These are phyloP conservation scores for Cebidichthys violaceus DNA, from an alignment of 2,113 vertebrate genomes.

Conservation along the genomic window DNA sequence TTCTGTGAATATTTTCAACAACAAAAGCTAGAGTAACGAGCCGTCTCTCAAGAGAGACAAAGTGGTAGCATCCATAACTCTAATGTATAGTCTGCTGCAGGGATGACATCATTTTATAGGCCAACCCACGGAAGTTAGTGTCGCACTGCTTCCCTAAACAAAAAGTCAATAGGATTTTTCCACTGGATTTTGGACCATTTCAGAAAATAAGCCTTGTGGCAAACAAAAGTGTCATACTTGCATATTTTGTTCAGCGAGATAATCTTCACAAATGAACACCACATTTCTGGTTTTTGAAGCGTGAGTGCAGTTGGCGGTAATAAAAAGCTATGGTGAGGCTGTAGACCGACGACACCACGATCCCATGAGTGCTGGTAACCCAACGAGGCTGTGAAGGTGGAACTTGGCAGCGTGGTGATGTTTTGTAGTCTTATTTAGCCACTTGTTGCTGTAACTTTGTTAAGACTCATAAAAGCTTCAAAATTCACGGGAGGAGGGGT, in stretches of 20 bases:
- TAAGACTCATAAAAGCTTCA: neutral
- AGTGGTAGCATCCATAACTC: neutral
- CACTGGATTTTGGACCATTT: neutral
- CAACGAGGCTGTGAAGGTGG: neutral
- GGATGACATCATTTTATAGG: neutral
- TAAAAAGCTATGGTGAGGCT: too few species aligned
- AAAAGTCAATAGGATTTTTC: neutral
- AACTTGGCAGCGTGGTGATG: neutral
- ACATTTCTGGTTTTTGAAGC: too few species aligned
- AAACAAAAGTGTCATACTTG: neutral
- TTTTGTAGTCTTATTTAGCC: neutral
- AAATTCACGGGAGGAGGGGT: neutral
- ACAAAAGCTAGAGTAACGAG: neutral
- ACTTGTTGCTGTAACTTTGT: neutral
- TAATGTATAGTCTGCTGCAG: neutral
- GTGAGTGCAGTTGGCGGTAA: too few species aligned
- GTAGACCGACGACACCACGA: too few species aligned
- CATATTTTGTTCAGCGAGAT: neutral
- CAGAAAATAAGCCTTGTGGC: neutral
- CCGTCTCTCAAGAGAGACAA: neutral
- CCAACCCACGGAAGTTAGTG: neutral
- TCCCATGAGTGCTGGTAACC: too few species aligned
- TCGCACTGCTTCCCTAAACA: neutral
- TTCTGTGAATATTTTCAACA: constrained; percentile 3
- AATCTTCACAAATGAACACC: too few species aligned